These are phyloP conservation scores for Eidolon helvum DNA, from an alignment of 2,113 vertebrate genomes.

Conservation along the genomic window DNA sequence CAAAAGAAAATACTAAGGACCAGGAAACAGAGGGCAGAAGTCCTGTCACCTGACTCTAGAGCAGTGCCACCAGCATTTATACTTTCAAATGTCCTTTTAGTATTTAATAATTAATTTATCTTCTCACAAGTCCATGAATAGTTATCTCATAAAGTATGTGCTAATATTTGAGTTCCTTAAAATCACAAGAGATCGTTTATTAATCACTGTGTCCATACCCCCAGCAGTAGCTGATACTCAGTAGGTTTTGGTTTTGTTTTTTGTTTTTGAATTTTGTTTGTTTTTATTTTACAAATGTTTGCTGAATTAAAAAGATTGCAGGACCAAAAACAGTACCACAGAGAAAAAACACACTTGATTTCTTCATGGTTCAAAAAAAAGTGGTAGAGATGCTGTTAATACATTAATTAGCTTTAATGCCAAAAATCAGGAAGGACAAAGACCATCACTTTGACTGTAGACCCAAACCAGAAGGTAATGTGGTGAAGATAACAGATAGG, in stretches of 20 bases:
- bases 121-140: background rate
- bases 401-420: background rate
- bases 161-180: conserved; percentile 12
- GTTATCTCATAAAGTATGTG: background rate
- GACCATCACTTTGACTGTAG: background rate
- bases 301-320: background rate
- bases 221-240: background rate
- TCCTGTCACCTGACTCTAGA: fast-evolving
- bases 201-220: background rate
- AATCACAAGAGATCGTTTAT: background rate
- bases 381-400: background rate
- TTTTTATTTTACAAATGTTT: background rate
- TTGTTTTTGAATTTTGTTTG: too few species aligned
- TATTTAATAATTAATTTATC: background rate
- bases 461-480: background rate
- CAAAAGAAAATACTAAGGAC: background rate
- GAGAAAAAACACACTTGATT: background rate
- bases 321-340: background rate
- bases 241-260: background rate
- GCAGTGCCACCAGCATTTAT: fast-evolving
- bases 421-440: background rate
- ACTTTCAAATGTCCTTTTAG: background rate
- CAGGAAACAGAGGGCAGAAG: background rate
- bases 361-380: background rate
- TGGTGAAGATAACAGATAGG: background rate